phyloP scores from a whole-genome alignment of 2,113 vertebrate genomes.

The Gadus macrocephalus region DNA sequence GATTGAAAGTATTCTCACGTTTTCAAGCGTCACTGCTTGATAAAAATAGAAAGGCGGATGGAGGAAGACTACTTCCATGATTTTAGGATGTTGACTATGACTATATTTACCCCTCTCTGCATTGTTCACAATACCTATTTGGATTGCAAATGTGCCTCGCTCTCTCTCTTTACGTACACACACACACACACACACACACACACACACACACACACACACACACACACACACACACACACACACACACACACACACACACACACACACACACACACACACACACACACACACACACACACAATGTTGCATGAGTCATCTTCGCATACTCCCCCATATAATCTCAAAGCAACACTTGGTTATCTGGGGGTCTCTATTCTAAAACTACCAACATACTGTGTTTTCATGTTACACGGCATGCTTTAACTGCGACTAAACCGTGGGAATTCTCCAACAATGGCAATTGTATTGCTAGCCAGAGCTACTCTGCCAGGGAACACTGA shows the following conservation, averaged over 20 bases:
- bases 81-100: constrained; percentile 48
- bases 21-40: constrained; percentile 31
- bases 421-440: too few relatives aligned
- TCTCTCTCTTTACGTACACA: not conserved
- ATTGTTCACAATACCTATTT: constrained; percentile 25
- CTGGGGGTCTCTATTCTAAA: too few relatives aligned
- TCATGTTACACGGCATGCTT: too few relatives aligned
- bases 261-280: constrained; percentile 4
- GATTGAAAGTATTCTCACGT: constrained; percentile 44
- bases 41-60: constrained; percentile 44
- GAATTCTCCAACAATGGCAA: too few relatives aligned
- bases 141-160: constrained; percentile 10
- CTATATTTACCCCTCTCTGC: constrained; percentile 55
- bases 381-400: too few relatives aligned
- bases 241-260: not conserved
- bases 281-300: not conserved
- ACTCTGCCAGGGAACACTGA: constrained; percentile 26
- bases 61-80: constrained; percentile 38
- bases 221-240: constrained; percentile 2
- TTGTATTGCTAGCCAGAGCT: too few relatives aligned
- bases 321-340: constrained; percentile 13
- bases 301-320: not conserved
- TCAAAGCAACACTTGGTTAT: constrained; percentile 5
- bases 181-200: constrained; percentile 21
- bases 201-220: constrained; percentile 15